phyloP scores from a whole-genome alignment of 2,113 vertebrate genomes.

The Cinclus cinclus region DNA sequence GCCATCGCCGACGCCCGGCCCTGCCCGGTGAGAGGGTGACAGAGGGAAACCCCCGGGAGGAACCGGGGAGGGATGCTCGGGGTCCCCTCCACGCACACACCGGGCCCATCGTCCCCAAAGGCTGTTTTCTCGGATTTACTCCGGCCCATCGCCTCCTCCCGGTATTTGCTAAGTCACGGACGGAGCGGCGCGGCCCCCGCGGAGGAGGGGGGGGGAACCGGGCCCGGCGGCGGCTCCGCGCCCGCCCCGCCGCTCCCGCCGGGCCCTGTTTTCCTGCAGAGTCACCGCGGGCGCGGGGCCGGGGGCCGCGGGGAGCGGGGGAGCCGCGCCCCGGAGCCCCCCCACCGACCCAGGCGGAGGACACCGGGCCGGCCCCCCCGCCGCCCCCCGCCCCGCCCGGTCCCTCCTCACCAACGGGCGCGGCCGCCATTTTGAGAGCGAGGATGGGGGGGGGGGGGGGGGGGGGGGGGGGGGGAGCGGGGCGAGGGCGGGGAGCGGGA shows the following conservation, averaged over 20 bases:
- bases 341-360: not conserved
- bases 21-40: not conserved
- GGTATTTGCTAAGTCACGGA: slow-evolving; percentile 52
- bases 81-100: not conserved
- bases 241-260: slow-evolving; percentile 22
- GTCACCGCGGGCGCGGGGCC: slow-evolving; percentile 30
- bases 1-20: not conserved
- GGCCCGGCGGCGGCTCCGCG: not conserved
- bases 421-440: too few species aligned
- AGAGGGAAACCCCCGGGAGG: not conserved
- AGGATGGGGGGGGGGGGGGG: too few species aligned
- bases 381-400: too few species aligned
- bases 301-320: not conserved
- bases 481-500: too few species aligned
- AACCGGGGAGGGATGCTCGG: not conserved
- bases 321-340: not conserved
- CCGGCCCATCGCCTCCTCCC: not conserved
- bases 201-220: not conserved
- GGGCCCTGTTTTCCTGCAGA: slow-evolving; percentile 71
- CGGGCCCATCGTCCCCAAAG: not conserved
- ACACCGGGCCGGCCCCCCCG: too few species aligned
- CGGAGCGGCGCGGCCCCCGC: not conserved
- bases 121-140: not conserved
- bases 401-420: too few species aligned
- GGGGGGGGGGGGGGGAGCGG: too few species aligned